Evolutionary conservation across 2,888 invertebrate species (phyloP), one percentile per base, ranked within the genome.

Genomic region (Thereva nobilitata): DNA sequence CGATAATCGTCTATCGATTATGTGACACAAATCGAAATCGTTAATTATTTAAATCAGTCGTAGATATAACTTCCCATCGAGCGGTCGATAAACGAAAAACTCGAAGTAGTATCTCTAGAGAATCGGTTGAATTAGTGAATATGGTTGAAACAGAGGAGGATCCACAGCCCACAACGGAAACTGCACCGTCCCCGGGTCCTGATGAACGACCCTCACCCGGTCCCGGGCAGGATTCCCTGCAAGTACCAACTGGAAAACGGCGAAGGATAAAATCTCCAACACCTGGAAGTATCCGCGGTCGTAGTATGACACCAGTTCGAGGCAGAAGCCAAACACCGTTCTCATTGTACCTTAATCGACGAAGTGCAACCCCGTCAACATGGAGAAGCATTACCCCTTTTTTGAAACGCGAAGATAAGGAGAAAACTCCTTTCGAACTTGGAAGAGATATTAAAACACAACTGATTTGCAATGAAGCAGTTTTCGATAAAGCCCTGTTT

Each of bases 341-440:
- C 57, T 74, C 70, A 4, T 70, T 80, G 64, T 80, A 80, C 70
- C 73, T 80, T 72, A 78, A 74, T 38, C 77, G 80, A 37, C 77
- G 80, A 67, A 81, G 81, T 74, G 80, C 78, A 45, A 80, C 81
- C 61, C 81, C 81, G 5, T 77, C 80, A 66, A 77, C 79, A 74
- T 80, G 79, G 80, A 77, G 80, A 63, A 80, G 80, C 70, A 80
- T 80, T 56, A 80, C 80, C n/a, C 80, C 80, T 1, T 81, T 81
- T 70, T 72, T 81, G 64, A 79, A 79, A 67, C 78, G 80, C 5
- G 81, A 80, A 68, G 80, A 81, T 47, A 79, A 77, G 64, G 81
- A 81, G 69, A 80, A 80, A 73, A 81, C 81, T 52, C 81, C 81
- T 41, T 81, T 81, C 68, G 81, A 81, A 71, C 74, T 81, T 56